Evolutionary conservation across 1,140 invertebrate genomes (phyloP), one percentile per base, ranked within the genome.

Genomic region (Drosophila ananassae): DNA sequence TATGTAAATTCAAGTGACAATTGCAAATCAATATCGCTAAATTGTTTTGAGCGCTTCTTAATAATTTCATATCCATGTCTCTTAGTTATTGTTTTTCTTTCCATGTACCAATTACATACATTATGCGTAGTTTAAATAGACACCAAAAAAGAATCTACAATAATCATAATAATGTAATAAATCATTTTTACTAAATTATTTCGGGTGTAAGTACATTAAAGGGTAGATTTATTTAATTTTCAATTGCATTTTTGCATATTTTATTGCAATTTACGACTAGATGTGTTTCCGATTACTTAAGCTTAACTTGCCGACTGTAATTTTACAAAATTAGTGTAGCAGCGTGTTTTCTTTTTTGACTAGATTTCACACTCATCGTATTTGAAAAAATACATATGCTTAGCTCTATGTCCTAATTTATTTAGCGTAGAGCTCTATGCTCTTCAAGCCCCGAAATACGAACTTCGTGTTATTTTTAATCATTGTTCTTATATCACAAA

Each of bases 401-500:
- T 66, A 82, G 46, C 21, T 56, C 32, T 67, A 67, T 32, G 44
- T 12, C 24, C 34, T 30, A 39, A 39, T 30, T 54, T 74, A 74
- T 75, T 67, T 52, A 46, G 34, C 22, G 54, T 25, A 37, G 34
- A 12, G 25, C 8, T 41, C 21, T 24, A 52, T 25, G 59, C 69
- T 30, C 44, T 63, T 47, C n/a, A 48, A 68, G 32, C 44, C 67
- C 30, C 25, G 56, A 74, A 52, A 41, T 30, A 63, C 55, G 21
- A 72, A 47, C n/a, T 39, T 52, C 30, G 17, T 21, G 39, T 39
- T 39, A 37, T 37, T 17, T 17, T 17, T 61, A 17, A 55, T 54
- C 30, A 51, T 22, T 30, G 74, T 66, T 44, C 83, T 89, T 89
- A 87, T 90, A 90, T 90, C 89, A 90, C 89, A 90, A 87, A 89